Conservation (phyloP, 2,888 invertebrate species). For the Drepana falcataria region DNA sequence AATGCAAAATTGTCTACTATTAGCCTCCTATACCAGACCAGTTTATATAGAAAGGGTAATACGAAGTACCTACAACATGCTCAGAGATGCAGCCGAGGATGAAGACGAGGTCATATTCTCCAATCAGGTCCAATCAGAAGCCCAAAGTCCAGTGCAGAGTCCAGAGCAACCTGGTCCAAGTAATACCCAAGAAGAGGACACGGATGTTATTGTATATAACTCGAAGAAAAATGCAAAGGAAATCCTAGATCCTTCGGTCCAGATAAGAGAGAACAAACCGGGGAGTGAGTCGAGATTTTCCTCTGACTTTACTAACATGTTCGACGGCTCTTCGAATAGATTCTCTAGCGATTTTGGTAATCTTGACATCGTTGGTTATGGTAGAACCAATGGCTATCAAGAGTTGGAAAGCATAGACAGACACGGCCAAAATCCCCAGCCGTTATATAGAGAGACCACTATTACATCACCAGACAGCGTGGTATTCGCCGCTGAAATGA, state of each 20-base stretch:
- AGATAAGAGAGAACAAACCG: constrained; percentile 42
- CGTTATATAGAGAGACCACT: constrained; percentile 77
- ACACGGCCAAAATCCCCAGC: constrained; percentile 59
- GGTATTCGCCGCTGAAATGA: constrained; percentile 55
- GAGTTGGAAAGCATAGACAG: constrained; percentile 67
- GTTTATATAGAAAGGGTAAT: constrained; percentile 71
- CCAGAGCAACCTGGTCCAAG: constrained; percentile 21
- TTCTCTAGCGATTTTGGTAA: constrained; percentile 58
- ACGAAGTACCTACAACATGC: constrained; percentile 66
- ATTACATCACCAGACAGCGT: constrained; percentile 55
- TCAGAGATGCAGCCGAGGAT: constrained; percentile 66
- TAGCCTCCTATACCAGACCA: constrained; percentile 75
- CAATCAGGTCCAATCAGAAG: constrained; percentile 38
- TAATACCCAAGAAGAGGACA: constrained; percentile 51
- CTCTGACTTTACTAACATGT: constrained; percentile 49
- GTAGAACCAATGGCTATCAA: constrained; percentile 51
- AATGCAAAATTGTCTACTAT: constrained; percentile 76
- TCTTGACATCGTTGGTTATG: constrained; percentile 46
- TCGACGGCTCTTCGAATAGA: constrained; percentile 32
- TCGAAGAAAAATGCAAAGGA: constrained; percentile 58
- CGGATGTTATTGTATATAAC: constrained; percentile 64
- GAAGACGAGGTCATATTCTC: constrained; percentile 80
- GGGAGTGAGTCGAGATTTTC: constrained; percentile 44
- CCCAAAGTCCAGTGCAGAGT: constrained; percentile 6
- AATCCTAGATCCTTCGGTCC: constrained; percentile 55